Percentiles rank a stretch among this genome's conserved stretches.
These are phyloP conservation scores for Sebastes minor DNA, from an alignment of 2,797 vertebrate genomes.

Conservation along the genomic window DNA sequence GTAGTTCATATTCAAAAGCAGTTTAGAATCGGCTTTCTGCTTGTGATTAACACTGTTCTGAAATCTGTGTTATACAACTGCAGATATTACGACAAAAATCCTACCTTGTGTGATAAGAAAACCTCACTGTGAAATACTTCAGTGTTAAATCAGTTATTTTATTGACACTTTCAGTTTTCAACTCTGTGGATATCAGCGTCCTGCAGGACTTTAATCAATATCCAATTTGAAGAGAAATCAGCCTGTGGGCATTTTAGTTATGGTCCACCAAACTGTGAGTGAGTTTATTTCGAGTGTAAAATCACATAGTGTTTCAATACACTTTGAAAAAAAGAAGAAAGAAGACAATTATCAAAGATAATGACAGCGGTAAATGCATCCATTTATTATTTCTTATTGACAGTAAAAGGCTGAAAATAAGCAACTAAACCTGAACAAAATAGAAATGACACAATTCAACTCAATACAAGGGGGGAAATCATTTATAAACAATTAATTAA, in stretches of 20 bases:
- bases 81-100: not conserved
- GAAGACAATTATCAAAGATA: not conserved
- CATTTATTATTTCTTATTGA: not conserved
- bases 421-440: not conserved
- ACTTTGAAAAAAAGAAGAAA: not conserved
- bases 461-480: not conserved
- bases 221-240: not conserved
- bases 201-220: not conserved
- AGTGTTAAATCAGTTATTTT: not conserved
- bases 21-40: not conserved
- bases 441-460: not conserved
- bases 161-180: not conserved
- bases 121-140: not conserved
- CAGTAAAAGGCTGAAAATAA: not conserved
- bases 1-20: not conserved
- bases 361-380: not conserved
- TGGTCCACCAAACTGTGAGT: not conserved
- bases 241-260: not conserved
- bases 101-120: not conserved
- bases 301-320: not conserved
- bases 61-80: not conserved
- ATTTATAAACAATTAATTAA: not conserved
- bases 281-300: not conserved
- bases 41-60: not conserved
- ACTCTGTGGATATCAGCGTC: not conserved